phyloP scores from a whole-genome alignment of 2,888 invertebrate genomes.

The Polymixis lichenea region DNA sequence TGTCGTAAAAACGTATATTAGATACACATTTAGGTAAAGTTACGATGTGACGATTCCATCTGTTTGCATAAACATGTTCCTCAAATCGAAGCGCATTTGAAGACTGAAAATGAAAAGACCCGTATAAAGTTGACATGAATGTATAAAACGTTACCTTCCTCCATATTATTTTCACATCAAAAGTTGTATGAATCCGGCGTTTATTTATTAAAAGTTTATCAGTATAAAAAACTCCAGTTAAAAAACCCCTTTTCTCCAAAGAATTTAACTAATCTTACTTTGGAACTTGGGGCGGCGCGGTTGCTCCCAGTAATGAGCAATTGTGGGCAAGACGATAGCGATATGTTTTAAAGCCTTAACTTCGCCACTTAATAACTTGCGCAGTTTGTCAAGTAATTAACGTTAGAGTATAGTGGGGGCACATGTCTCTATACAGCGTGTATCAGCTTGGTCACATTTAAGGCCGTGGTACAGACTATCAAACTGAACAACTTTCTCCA shows the following conservation, averaged over 20 bases:
- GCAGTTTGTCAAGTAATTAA: slow-evolving; percentile 60
- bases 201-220: neutral
- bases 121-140: neutral
- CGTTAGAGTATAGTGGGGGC: neutral
- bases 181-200: neutral
- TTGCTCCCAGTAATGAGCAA: slow-evolving; percentile 32
- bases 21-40: neutral
- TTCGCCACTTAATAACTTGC: slow-evolving; percentile 58
- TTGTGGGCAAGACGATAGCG: slow-evolving; percentile 30
- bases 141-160: neutral
- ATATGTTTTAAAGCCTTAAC: slow-evolving; percentile 51
- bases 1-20: neutral
- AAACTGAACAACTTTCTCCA: neutral
- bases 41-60: neutral
- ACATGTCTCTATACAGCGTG: neutral
- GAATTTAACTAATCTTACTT: slow-evolving; percentile 16
- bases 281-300: neutral
- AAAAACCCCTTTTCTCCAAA: neutral
- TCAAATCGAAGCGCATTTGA: neutral
- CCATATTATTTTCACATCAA: neutral
- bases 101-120: neutral
- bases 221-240: no score
- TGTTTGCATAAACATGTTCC: neutral
- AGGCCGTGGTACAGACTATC: neutral
- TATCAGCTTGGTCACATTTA: neutral